Evolutionary conservation across 2,797 vertebrate genomes (phyloP), one percentile per base, ranked within the genome.

Genomic region (Sebastes kiyomatsui): DNA sequence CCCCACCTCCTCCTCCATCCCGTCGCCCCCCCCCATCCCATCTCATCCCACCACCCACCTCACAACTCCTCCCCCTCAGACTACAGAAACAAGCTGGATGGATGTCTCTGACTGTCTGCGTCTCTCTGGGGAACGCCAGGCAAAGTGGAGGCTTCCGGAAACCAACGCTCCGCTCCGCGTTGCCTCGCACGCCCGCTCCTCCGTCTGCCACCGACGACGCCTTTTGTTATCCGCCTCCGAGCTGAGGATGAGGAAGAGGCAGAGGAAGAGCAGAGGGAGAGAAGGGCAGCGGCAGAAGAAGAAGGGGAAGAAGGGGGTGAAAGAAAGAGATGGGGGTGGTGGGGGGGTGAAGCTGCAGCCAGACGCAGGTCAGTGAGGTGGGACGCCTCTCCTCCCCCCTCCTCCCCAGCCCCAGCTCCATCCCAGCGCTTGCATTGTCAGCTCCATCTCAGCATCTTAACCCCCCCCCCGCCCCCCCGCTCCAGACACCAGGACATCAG

Each of bases 121-220:
- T 90, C 88, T 92, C 90, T 92, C 97, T 92, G 94, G 94, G 94
- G 93, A 95, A 90, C 38, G 96, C 96, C 96, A 95, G 96, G 96
- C 96, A 92, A 89, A 97, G 96, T 96, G 96, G 95, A 97, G 95
- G 96, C 97, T 97, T 97, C 97, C 96, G 97, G 97, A 97, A 98
- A 97, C 96, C 96, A 97, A 84, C 92, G 94, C 85, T 82, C 76
- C 70, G 72, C 95, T 92, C 96, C 76, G 88, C 61, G 80, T 82
- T 77, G 95, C 89, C 85, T 75, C 54, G 66, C 84, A 30, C 78
- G 72, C 90, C 88, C 86, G 68, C 84, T 89, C 88, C 92, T 97
- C 96, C 93, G 96, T 96, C 96, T 96, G 96, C 95, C 84, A 92
- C 95, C 95, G 96, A 96, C 95, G 96, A 95, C 95, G 95, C 94